phyloP scores from a whole-genome alignment of 2,888 invertebrate genomes.

The Poecilus cupreus region DNA sequence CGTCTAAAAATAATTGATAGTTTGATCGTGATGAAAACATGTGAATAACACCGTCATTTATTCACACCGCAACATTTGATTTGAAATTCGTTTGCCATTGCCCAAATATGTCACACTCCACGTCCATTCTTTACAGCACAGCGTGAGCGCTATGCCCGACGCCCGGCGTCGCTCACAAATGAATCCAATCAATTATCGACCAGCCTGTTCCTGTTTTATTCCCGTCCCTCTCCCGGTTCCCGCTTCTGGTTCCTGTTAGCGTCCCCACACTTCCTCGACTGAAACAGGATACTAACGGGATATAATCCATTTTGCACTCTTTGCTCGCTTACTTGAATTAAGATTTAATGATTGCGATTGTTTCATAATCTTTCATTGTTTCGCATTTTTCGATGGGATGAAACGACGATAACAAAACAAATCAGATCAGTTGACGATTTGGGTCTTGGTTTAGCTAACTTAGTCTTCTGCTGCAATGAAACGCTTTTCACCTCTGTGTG shows the following conservation, averaged over 20 bases:
- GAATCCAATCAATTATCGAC: constrained; percentile 44
- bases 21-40: background rate
- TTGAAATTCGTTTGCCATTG: background rate
- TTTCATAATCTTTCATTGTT: background rate
- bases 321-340: background rate
- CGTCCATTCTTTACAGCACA: no score
- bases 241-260: background rate
- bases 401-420: background rate
- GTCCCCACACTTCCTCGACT: background rate
- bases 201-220: constrained; percentile 1
- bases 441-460: no score
- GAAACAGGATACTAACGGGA: constrained; percentile 9
- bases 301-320: constrained; percentile 11
- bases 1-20: no score
- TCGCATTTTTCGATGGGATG: background rate
- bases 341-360: constrained; percentile 5
- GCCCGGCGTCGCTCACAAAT: constrained; percentile 9
- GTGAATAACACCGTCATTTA: background rate
- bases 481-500: no score
- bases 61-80: background rate
- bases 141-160: no score
- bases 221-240: background rate
- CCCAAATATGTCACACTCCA: no score
- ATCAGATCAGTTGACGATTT: no score
- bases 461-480: no score